Conservation (phyloP, 2,113 vertebrate genomes). For the Oryzias curvinotus region DNA sequence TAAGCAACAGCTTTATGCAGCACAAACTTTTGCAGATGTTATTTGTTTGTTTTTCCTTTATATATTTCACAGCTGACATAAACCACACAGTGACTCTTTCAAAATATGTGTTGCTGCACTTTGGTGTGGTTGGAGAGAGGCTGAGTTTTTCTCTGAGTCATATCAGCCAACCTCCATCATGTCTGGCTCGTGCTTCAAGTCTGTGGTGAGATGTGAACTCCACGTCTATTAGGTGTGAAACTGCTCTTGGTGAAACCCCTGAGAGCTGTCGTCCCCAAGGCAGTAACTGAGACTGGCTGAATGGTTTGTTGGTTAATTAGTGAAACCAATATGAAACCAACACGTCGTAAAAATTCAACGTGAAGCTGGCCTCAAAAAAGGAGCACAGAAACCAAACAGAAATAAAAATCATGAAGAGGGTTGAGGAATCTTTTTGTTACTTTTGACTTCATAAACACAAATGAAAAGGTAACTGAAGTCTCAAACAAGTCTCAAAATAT, state of each 20-base stretch:
- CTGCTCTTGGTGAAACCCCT: constrained; percentile 24
- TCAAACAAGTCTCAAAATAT: too few relatives aligned
- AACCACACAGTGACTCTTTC: neutral
- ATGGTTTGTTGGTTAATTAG: constrained; percentile 23
- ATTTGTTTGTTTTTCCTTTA: neutral
- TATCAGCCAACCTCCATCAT: constrained; percentile 23
- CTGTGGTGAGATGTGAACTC: constrained; percentile 47
- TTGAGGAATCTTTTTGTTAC: too few relatives aligned
- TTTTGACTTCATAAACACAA: too few relatives aligned
- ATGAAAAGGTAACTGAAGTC: too few relatives aligned
- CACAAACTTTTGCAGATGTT: neutral
- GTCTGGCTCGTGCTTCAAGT: constrained; percentile 29
- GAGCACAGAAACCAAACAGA: neutral
- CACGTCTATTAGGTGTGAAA: constrained; percentile 53
- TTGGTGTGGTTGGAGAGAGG: constrained; percentile 30
- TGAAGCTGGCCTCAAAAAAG: neutral
- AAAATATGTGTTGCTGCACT: neutral
- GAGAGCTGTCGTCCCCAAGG: constrained; percentile 11
- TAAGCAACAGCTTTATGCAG: neutral
- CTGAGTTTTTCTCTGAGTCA: constrained; percentile 47
- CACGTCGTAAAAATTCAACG: neutral
- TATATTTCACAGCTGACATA: neutral
- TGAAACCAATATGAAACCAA: constrained; percentile 41
- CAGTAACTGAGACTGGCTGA: constrained; percentile 2
- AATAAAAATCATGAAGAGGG: too few relatives aligned